These are phyloP conservation scores for Nezara viridula DNA, from an alignment of 2,888 invertebrate species.

Conservation along the genomic window DNA sequence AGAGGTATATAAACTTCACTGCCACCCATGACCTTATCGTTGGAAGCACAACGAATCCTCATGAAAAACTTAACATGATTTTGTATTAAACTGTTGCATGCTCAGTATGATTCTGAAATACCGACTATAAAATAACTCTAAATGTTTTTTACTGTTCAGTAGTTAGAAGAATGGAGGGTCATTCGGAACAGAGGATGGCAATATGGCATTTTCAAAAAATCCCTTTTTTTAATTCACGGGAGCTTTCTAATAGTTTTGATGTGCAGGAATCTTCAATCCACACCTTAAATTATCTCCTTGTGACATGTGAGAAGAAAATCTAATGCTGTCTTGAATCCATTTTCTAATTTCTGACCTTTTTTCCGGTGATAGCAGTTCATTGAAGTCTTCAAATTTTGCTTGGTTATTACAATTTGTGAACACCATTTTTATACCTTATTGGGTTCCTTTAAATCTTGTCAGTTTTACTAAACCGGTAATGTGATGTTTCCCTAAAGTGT, in stretches of 20 bases:
- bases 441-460: not conserved
- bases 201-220: not conserved
- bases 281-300: constrained; percentile 42
- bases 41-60: too few relatives aligned
- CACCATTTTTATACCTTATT: constrained; percentile 10
- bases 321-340: constrained; percentile 34
- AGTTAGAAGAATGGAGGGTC: not conserved
- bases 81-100: not conserved
- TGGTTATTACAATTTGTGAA: not conserved
- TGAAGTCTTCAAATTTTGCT: not conserved
- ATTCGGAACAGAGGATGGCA: not conserved
- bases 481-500: not conserved
- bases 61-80: too few relatives aligned
- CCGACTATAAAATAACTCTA: fast-evolving
- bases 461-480: not conserved
- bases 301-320: constrained; percentile 31
- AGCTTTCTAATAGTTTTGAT: not conserved
- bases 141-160: not conserved
- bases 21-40: too few relatives aligned
- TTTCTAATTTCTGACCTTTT: not conserved
- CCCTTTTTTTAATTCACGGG: not conserved
- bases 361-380: not conserved
- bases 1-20: too few relatives aligned
- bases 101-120: not conserved
- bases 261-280: not conserved